Conservation (phyloP, 2,797 vertebrate species). For the Avahi laniger region DNA sequence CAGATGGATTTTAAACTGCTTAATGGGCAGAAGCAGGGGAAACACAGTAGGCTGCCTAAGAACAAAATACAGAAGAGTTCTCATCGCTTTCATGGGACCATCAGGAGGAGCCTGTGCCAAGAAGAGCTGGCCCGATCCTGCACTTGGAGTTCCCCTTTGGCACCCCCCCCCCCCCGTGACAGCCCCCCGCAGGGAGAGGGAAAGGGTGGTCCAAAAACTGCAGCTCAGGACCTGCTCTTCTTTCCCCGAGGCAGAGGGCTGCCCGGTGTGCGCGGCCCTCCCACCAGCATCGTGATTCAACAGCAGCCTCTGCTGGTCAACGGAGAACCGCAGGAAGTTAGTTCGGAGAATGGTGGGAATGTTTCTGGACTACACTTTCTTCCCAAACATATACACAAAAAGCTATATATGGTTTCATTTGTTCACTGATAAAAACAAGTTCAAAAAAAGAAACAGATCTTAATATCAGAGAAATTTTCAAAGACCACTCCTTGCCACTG, state of each 20-base stretch:
- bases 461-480: neutral
- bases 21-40: neutral
- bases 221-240: neutral
- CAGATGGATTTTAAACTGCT: neutral
- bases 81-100: no score
- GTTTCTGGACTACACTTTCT: neutral
- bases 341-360: rapidly evolving
- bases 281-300: neutral
- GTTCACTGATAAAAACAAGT: neutral
- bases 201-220: neutral
- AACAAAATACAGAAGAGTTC: neutral
- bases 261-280: no score
- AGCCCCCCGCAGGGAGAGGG: neutral
- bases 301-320: conserved; percentile 43
- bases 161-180: neutral
- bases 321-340: rapidly evolving
- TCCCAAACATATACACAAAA: neutral
- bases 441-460: neutral
- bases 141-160: neutral
- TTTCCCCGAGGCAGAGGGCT: no score
- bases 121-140: neutral
- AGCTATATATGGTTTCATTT: neutral
- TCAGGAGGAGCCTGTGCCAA: neutral
- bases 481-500: neutral
- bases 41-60: neutral